These are phyloP conservation scores for Limnephilus rhombicus DNA, from an alignment of 2,888 invertebrate species.

Conservation along the genomic window DNA sequence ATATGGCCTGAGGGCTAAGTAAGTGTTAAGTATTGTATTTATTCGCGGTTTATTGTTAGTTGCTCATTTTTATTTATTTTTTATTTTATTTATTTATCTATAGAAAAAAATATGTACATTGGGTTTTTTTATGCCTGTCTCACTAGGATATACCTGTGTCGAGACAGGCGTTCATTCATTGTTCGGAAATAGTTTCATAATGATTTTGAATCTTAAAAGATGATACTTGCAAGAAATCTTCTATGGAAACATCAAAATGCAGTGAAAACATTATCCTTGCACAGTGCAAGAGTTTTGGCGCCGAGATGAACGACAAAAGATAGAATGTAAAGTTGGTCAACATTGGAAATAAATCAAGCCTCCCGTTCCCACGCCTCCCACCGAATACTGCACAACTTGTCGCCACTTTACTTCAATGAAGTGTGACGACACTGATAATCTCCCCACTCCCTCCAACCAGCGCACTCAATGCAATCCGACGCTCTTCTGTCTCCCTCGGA, in stretches of 20 bases:
- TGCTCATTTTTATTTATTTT: too few species aligned
- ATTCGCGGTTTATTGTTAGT: too few species aligned
- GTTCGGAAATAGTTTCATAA: background rate
- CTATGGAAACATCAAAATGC: background rate
- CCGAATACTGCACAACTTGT: slow-evolving; percentile 38
- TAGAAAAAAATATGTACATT: too few species aligned
- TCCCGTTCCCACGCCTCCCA: slow-evolving; percentile 31
- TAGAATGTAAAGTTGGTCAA: slow-evolving; percentile 42
- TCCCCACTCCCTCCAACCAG: slow-evolving; percentile 3
- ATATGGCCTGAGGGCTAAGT: too few species aligned
- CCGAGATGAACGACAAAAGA: slow-evolving; percentile 17
- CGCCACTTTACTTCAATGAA: slow-evolving; percentile 46
- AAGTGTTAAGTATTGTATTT: background rate
- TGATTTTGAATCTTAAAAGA: too few species aligned
- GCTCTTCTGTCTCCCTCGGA: background rate
- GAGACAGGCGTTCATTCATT: background rate
- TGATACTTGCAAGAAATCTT: background rate
- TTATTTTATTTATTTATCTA: too few species aligned
- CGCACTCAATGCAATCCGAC: background rate
- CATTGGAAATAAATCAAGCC: slow-evolving; percentile 40
- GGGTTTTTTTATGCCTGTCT: too few species aligned
- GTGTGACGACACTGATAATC: slow-evolving; percentile 37
- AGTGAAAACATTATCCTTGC: background rate
- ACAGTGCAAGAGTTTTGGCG: slow-evolving; percentile 5
- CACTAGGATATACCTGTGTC: too few species aligned